Conservation (phyloP, 2,888 invertebrate genomes). For the Dicycla oo region DNA sequence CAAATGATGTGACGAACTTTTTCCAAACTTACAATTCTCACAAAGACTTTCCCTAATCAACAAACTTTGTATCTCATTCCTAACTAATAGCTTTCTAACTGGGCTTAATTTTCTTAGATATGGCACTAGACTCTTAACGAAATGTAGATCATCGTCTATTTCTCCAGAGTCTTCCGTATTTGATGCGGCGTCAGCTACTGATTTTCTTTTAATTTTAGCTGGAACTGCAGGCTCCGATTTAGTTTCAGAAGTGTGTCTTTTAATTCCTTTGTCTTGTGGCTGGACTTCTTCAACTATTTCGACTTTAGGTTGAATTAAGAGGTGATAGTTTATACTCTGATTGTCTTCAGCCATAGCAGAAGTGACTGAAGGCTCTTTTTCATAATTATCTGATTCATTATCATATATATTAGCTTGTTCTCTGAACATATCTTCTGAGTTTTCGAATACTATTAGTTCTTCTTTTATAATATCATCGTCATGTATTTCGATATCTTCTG, state of each 20-base stretch:
- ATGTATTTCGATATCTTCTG: constrained; percentile 22
- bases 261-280: background rate
- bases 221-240: background rate
- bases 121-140: constrained; percentile 68
- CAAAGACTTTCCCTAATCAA: constrained; percentile 67
- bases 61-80: constrained; percentile 69
- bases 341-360: background rate
- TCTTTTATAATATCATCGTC: constrained; percentile 48
- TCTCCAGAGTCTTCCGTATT: constrained; percentile 30
- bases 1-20: background rate
- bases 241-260: constrained; percentile 37
- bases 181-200: constrained; percentile 19
- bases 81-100: constrained; percentile 66
- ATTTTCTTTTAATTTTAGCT: constrained; percentile 28
- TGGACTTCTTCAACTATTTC: constrained; percentile 19
- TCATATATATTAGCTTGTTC: constrained; percentile 14
- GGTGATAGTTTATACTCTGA: background rate
- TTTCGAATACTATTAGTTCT: constrained; percentile 49
- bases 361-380: constrained; percentile 1
- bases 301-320: constrained; percentile 27
- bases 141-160: constrained; percentile 65
- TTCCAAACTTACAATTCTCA: constrained; percentile 55
- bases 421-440: constrained; percentile 19
- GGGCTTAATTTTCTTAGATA: constrained; percentile 66
- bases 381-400: constrained; percentile 29